Evolutionary conservation across 2,113 vertebrate species (phyloP).

Genomic region (Etheostoma cragini): DNA sequence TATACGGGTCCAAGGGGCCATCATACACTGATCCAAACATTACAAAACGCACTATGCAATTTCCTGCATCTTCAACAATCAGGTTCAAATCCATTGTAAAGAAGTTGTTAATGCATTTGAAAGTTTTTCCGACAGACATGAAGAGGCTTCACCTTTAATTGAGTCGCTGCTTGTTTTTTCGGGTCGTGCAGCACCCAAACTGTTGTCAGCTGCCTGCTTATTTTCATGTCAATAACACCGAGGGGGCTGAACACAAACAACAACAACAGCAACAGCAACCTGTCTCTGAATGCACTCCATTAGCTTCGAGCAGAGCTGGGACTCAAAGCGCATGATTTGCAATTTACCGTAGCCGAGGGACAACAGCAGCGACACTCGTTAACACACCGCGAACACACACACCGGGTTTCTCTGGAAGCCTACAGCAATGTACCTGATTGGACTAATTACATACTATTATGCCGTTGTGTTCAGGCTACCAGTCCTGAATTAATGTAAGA

Average conservation of each 20-base stretch:
- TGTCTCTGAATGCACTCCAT: constrained; percentile 49
- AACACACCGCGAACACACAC: constrained; percentile 29
- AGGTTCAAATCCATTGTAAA: background rate
- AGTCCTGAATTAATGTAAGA: constrained; percentile 35
- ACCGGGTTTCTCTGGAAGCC: constrained; percentile 33
- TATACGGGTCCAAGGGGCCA: no score
- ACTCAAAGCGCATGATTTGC: constrained; percentile 47
- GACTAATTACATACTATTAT: constrained; percentile 47
- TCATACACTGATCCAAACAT: no score
- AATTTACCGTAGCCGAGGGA: constrained; percentile 45
- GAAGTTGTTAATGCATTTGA: background rate
- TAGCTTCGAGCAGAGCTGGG: constrained; percentile 45
- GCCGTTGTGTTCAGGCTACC: constrained; percentile 37
- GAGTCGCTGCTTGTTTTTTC: background rate
- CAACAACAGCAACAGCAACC: constrained; percentile 54
- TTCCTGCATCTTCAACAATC: background rate
- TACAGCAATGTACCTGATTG: constrained; percentile 51
- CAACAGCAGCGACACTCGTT: constrained; percentile 26
- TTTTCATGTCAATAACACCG: constrained; percentile 36
- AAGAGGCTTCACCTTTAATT: constrained; percentile 10
- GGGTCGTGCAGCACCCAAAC: background rate
- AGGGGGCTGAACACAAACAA: constrained; percentile 42
- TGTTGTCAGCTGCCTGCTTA: constrained; percentile 23
- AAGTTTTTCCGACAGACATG: background rate
- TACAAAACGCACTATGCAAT: no score